Conservation (phyloP, 2,888 invertebrate species). For the Clanis bilineata region DNA sequence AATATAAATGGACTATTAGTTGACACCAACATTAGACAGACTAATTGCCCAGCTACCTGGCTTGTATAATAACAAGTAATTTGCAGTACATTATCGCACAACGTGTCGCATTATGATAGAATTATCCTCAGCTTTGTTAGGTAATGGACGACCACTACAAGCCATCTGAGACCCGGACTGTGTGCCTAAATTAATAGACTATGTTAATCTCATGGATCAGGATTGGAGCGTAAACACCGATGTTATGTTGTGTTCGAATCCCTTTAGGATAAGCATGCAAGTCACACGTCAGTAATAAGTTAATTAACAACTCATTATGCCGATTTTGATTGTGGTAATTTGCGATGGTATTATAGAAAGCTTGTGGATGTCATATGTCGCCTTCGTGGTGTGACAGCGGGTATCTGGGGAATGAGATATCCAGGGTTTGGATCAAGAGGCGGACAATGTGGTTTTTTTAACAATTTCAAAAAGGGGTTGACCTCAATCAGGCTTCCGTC, state of each 20-base stretch:
- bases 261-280: background rate
- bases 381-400: background rate
- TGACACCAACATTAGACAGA: conserved; percentile 37
- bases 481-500: no score
- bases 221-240: conserved; percentile 31
- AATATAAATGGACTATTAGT: conserved; percentile 28
- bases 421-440: no score
- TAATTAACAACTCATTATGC: background rate
- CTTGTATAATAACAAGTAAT: conserved; percentile 70
- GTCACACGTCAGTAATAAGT: conserved; percentile 3
- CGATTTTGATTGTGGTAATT: background rate
- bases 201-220: conserved; percentile 41
- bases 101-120: conserved; percentile 64
- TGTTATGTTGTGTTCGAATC: conserved; percentile 14
- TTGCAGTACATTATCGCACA: conserved; percentile 69
- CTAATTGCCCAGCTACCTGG: conserved; percentile 59
- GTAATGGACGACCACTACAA: conserved; percentile 64
- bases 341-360: background rate
- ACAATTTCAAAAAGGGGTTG: no score
- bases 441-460: no score
- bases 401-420: no score
- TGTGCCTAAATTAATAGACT: conserved; percentile 56
- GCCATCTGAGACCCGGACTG: conserved; percentile 70
- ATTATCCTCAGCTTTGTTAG: conserved; percentile 71
- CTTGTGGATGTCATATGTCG: background rate